Evolutionary conservation across 2,888 invertebrate genomes (phyloP), one percentile per base, ranked within the genome.

Genomic region (Zaprionus lineosus): DNA sequence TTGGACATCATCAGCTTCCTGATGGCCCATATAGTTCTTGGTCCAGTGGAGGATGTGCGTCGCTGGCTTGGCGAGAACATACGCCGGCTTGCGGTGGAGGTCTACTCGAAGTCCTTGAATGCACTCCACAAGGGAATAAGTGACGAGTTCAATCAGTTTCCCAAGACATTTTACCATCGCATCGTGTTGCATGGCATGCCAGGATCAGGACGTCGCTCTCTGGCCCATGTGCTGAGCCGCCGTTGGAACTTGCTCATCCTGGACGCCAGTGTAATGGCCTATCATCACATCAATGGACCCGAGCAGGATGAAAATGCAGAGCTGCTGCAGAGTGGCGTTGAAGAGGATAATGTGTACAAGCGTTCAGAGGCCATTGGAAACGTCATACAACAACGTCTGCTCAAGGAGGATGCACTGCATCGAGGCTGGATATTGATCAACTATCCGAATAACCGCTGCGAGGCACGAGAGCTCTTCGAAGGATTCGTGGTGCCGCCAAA

Each of bases 381-480:
- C 9, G 62, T 88, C 0, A 62, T 90, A 21, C 69, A 84, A 14
- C 61, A 76, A n/a, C 78, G 90, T 26, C 43, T 89, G 16, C 69
- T 88, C 7, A 61, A 85, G 60, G 87, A 89, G 2, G 92, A 93
- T 65, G 92, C 92, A 61, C 65, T 92, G 8, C 85, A 86, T 9
- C 89, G 88, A n/a, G 93, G 93, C 3, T 93, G 93, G 93, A 90
- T 93, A 7, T 69, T 93, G 34, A 91, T 92, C 8, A 92, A 92
- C 11, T 93, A 91, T 84, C 92, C 93, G 0, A 91, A 90, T 40
- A 91, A 91, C 8, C 84, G 90, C 0, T 87, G 89, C 3, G 93
- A 93, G 71, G 91, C 93, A 28, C 88, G 91, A 57, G 87, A 91
- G 43, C 74, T 93, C 1, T 92, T 93, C 19, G 84, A 89, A 26